phyloP scores from a whole-genome alignment of 2,888 invertebrate species.

The Agonopterix arenella region DNA sequence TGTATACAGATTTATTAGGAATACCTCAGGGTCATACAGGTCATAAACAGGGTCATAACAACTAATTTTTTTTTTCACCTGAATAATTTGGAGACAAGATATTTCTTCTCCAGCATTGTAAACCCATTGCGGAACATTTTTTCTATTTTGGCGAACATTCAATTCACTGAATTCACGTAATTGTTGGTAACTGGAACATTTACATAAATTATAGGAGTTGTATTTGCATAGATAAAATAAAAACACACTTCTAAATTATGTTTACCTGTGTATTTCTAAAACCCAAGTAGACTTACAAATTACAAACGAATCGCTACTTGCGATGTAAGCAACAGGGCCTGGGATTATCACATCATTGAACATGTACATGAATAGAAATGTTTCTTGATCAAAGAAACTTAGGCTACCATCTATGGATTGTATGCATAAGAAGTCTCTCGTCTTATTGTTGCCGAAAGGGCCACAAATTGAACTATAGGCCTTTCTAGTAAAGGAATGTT shows the following conservation, averaged over 20 bases:
- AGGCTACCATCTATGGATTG: conserved; percentile 93
- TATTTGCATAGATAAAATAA: no score
- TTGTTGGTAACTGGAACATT: conserved; percentile 81
- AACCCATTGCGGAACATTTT: conserved; percentile 85
- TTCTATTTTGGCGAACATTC: conserved; percentile 75
- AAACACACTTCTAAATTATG: neutral
- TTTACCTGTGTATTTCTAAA: conserved; percentile 90
- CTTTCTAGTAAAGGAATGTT: conserved; percentile 87
- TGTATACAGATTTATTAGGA: no score
- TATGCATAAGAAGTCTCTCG: conserved; percentile 92
- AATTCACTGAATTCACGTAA: conserved; percentile 83
- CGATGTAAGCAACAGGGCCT: conserved; percentile 88
- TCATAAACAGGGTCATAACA: no score
- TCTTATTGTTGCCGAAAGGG: conserved; percentile 89
- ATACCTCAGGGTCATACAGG: neutral
- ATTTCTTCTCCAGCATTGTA: conserved; percentile 89
- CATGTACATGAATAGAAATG: conserved; percentile 88
- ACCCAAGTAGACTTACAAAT: conserved; percentile 88
- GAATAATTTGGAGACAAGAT: conserved; percentile 78
- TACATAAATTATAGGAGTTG: conserved; percentile 2
- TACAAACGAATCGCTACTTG: conserved; percentile 90
- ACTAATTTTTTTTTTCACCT: no score
- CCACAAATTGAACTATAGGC: conserved; percentile 89
- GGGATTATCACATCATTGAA: conserved; percentile 90
- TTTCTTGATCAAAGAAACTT: conserved; percentile 95